These are phyloP conservation scores for Phyllotreta cruciferae DNA, from an alignment of 2,888 invertebrate species.

Conservation along the genomic window DNA sequence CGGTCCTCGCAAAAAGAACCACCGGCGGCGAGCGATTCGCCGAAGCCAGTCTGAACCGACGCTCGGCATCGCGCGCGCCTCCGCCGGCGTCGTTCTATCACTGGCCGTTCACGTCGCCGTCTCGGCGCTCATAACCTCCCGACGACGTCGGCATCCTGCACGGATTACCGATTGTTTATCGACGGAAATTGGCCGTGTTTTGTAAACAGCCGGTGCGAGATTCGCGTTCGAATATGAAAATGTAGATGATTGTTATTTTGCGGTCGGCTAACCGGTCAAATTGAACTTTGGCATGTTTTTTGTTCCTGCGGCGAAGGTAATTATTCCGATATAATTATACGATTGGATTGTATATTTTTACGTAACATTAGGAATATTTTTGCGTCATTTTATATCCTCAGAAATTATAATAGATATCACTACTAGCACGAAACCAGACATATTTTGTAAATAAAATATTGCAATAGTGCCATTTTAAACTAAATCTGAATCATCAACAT, in stretches of 20 bases:
- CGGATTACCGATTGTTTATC: no score
- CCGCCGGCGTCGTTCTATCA: slow-evolving; percentile 10
- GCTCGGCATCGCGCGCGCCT: slow-evolving; percentile 25
- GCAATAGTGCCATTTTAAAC: no score
- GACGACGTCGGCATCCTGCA: background rate
- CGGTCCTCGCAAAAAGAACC: slow-evolving; percentile 21
- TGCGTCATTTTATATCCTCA: no score
- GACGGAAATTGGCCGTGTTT: no score
- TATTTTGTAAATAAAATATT: no score
- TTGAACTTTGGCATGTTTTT: slow-evolving; percentile 18
- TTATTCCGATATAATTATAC: no score
- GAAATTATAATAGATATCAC: no score
- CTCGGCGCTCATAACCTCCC: background rate
- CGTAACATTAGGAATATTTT: no score
- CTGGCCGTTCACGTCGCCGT: background rate
- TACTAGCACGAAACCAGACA: no score
- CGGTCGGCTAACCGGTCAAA: slow-evolving; percentile 7
- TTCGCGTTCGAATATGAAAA: slow-evolving; percentile 13
- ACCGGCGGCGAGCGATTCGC: slow-evolving; percentile 8
- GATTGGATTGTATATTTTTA: no score
- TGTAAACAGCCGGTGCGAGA: no score
- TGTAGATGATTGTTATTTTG: slow-evolving; percentile 17
- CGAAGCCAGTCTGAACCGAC: slow-evolving; percentile 21
- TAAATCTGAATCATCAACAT: no score
- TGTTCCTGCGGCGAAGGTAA: background rate